These are phyloP conservation scores for Exocentrus adspersus DNA, from an alignment of 2,888 invertebrate genomes.

Conservation along the genomic window DNA sequence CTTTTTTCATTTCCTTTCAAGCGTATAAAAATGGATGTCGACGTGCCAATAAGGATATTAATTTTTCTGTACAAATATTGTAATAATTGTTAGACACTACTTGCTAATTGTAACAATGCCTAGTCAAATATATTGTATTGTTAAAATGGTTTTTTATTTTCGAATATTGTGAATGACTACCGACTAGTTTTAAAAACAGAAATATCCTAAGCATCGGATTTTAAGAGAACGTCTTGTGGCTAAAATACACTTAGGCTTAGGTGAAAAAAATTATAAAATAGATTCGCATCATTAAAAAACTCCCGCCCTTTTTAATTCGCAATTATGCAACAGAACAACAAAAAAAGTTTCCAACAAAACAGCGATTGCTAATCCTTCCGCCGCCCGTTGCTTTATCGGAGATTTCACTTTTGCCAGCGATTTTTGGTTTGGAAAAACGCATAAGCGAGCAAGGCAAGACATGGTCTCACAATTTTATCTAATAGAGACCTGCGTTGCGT, in stretches of 20 bases:
- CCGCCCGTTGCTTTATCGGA: neutral
- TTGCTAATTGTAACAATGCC: conserved; percentile 29
- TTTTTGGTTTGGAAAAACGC: neutral
- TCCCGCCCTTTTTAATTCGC: conserved; percentile 22
- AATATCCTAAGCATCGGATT: neutral
- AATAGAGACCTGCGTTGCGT: neutral
- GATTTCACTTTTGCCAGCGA: neutral
- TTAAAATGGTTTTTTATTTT: conserved; percentile 2
- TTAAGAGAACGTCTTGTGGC: neutral
- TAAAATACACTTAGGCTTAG: too few species aligned
- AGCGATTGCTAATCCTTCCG: neutral
- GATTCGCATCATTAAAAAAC: conserved; percentile 13
- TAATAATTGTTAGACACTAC: conserved; percentile 37
- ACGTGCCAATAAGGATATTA: conserved; percentile 42
- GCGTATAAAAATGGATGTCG: conserved; percentile 27
- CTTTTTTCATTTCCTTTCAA: too few species aligned
- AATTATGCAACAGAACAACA: conserved; percentile 27
- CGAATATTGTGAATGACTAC: neutral
- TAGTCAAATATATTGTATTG: conserved; percentile 34
- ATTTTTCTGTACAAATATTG: conserved; percentile 41
- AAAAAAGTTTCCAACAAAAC: conserved; percentile 28
- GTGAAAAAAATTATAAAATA: too few species aligned
- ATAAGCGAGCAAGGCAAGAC: neutral
- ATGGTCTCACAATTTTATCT: neutral
- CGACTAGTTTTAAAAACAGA: too few species aligned